Base-by-base conservation (phyloP, 2,113 vertebrate species). In the Larimichthys crocea region DNA sequence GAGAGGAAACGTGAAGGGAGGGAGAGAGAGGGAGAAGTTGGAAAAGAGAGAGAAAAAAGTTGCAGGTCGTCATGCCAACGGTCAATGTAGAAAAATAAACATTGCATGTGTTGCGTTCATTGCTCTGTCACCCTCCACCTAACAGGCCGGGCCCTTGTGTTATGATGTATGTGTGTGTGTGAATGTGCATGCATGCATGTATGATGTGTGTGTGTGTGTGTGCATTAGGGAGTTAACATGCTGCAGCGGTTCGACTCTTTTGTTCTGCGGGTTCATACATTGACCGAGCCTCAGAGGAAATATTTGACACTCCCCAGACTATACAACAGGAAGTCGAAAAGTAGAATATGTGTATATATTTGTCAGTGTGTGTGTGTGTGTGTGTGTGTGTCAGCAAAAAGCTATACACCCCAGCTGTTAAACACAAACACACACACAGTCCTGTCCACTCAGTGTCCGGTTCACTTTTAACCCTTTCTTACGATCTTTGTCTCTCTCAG, bases 241-340 rank as follows among this genome's bases (percentile, higher is more conserved):
- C 52, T 71, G 60, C 55, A 26, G 63, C 16, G 62, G 49, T 78
- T 62, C 44, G 11, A 14, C 60, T 82, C 81, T 90, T 90, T 87
- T 93, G 82, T 88, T 86, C 72, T 62, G 67, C 67, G 49, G 73
- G 48, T 42, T 72, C 64, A 15, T 64, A 52, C 69, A 49, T 76
- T 74, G 22, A 72, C 69, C 64, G 67, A 74, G 46, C 64, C 86
- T 87, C 4, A 8, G 80, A 90, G 90, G 90, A 92, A 92, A 77
- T 90, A 87, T 91, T 87, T 81, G 91, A 94, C 91, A 84, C 86
- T 91, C 90, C 83, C 87, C 90, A 88, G 90, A 86, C 88, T 44
- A 8, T 86, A 77, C 69, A 92, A 91, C 92, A 94, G 93, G 94
- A 95, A 95, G 90, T 63, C 62, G 61, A 82, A 61, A 55, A 91